Evolutionary conservation across 2,888 invertebrate genomes (phyloP), one percentile per base, ranked within the genome.

Genomic region (Auanema freiburgensis): DNA sequence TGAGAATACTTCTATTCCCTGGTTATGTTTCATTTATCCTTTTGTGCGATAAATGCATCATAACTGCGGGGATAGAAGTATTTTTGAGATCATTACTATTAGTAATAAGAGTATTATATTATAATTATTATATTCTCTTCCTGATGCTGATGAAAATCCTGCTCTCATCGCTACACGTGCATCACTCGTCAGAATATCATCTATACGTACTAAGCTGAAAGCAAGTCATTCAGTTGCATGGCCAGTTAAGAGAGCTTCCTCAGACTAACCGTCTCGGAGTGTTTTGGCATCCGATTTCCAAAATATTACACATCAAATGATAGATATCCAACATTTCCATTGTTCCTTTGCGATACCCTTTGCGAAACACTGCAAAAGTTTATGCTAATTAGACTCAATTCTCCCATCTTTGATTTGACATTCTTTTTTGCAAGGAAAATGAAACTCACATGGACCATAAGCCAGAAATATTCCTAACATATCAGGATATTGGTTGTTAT

Each of bases 401-500:
- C 6, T 18, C 16, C 14, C 25, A 25, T 18, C 52, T n/a, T 51
- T 53, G 50, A 12, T 24, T 12, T 14, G 12, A 42, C 21, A 1
- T 12, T 43, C 3, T 44, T 46, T 12, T 25, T 6, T 56, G 23
- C 12, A n/a, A 24, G 10, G 43, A 12, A 18, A 16, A 10, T 18
- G 24, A 1, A 16, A 64, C 63, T 65, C 21, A 73, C 76, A 57
- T 46, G 78, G 76, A 40, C 78, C 78, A 55, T 66, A 67, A 1
- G 67, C 76, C 25, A 75, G 57, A 65, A 78, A 74, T 14, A 76
- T 51, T 49, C 78, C 78, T 16, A 67, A 44, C 60, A 76, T 74
- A 18, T 74, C 72, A 0, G 73, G 72, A 42, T 66, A 58, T 23
- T 75, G 66, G 41, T 66, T 66, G 59, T 76, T 78, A 59, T 75